Percentiles rank a stretch among this genome's conserved stretches.
Conservation (phyloP, 2,113 vertebrate genomes). For the Sorex fumeus region DNA sequence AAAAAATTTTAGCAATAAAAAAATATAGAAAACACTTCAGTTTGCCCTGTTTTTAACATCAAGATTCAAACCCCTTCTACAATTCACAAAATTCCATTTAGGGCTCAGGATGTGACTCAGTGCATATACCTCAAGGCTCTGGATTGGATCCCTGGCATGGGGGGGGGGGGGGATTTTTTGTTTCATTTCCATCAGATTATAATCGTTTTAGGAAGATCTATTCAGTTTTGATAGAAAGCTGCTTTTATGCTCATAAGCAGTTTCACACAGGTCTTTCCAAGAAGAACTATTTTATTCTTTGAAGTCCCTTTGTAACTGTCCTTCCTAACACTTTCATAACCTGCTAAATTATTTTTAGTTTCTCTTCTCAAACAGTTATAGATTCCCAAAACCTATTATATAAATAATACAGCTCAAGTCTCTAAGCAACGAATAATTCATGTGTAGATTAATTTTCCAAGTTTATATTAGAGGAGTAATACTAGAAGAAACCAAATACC, state of each 20-base stretch:
- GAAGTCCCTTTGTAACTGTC: conserved; percentile 58
- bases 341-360: conserved; percentile 42
- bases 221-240: conserved; percentile 36
- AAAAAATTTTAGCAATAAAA: neutral
- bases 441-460: conserved; percentile 51
- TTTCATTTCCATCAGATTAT: neutral
- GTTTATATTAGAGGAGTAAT: conserved; percentile 60
- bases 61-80: conserved; percentile 37
- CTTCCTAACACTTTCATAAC: conserved; percentile 37
- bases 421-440: conserved; percentile 49
- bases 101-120: too few relatives aligned
- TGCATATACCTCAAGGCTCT: too few relatives aligned
- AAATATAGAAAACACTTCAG: conserved; percentile 15
- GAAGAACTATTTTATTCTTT: conserved; percentile 54
- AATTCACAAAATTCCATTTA: neutral
- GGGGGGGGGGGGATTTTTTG: neutral
- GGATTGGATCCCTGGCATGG: too few relatives aligned
- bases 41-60: conserved; percentile 8
- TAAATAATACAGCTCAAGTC: conserved; percentile 35
- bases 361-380: conserved; percentile 46
- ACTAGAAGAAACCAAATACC: conserved; percentile 58
- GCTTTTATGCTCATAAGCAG: conserved; percentile 44
- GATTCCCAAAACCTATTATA: neutral
- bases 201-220: neutral
- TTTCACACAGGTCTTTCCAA: conserved; percentile 31